Percentiles rank a stretch among this genome's conserved stretches.
phyloP scores from a whole-genome alignment of 2,797 vertebrate genomes.

The Synanceia verrucosa region DNA sequence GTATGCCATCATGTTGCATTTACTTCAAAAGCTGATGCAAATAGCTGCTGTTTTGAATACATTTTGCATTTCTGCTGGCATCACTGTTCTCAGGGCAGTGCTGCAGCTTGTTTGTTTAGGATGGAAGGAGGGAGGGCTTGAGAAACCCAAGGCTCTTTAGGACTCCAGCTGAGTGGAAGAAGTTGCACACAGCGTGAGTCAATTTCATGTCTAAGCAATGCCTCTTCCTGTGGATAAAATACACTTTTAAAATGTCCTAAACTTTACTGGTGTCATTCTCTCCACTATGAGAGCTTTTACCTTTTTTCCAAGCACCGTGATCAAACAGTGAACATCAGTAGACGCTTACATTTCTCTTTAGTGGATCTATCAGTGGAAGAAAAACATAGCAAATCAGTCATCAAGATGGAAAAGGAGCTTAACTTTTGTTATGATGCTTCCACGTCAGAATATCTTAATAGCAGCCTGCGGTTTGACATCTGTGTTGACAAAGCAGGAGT shows the following conservation, averaged over 20 bases:
- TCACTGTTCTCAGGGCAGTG: conserved; percentile 18
- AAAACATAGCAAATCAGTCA: conserved; percentile 4
- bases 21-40: conserved; percentile 44
- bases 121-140: conserved; percentile 48
- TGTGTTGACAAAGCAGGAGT: background rate
- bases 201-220: conserved; percentile 72
- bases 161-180: conserved; percentile 73
- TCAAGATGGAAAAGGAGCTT: background rate
- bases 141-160: conserved; percentile 64
- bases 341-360: conserved; percentile 17
- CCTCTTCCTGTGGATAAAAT: conserved; percentile 67
- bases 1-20: conserved; percentile 22
- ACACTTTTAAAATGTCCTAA: conserved; percentile 60
- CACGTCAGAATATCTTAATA: background rate
- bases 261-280: conserved; percentile 57
- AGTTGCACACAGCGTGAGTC: conserved; percentile 73
- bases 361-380: background rate
- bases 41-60: conserved; percentile 42
- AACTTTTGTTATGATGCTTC: background rate
- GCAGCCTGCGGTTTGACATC: background rate
- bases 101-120: conserved; percentile 51
- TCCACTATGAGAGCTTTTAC: conserved; percentile 40
- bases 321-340: conserved; percentile 21
- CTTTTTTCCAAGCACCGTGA: conserved; percentile 22
- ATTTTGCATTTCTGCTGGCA: conserved; percentile 26